phyloP scores from a whole-genome alignment of 2,113 vertebrate species.

The Hipposideros armiger region DNA sequence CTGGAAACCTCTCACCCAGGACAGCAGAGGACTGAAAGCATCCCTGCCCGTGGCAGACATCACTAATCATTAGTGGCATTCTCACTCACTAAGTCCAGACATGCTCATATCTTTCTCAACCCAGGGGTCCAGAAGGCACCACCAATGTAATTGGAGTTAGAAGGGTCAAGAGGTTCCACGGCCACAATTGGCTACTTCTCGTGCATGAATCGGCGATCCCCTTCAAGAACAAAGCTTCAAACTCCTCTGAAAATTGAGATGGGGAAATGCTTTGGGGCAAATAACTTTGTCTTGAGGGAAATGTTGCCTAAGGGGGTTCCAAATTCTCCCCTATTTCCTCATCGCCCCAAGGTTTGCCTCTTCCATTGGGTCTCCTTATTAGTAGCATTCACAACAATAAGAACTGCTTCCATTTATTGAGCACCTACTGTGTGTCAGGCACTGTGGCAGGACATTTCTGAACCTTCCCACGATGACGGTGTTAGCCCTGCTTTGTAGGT shows the following conservation, averaged over 20 bases:
- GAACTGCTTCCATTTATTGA: background rate
- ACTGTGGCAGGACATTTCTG: background rate
- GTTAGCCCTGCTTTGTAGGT: background rate
- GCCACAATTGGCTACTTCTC: background rate
- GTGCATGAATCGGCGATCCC: too few species aligned
- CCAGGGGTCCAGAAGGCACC: background rate
- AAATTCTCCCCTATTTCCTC: background rate
- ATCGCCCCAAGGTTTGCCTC: background rate
- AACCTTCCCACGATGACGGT: background rate
- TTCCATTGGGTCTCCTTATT: background rate
- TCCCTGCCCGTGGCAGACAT: conserved; percentile 6
- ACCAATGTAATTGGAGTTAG: background rate
- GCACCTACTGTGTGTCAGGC: background rate
- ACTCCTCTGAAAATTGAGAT: background rate
- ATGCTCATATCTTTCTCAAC: background rate
- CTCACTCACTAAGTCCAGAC: background rate
- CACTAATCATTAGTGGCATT: background rate
- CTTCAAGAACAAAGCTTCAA: background rate
- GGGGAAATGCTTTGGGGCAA: background rate
- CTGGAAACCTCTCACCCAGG: background rate
- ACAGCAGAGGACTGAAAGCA: fast-evolving
- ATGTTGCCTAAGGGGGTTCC: background rate
- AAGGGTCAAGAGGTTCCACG: background rate
- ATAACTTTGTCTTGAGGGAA: background rate
- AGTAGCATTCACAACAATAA: background rate